phyloP scores from a whole-genome alignment of 1,140 invertebrate genomes.

The Phortica variegata region DNA sequence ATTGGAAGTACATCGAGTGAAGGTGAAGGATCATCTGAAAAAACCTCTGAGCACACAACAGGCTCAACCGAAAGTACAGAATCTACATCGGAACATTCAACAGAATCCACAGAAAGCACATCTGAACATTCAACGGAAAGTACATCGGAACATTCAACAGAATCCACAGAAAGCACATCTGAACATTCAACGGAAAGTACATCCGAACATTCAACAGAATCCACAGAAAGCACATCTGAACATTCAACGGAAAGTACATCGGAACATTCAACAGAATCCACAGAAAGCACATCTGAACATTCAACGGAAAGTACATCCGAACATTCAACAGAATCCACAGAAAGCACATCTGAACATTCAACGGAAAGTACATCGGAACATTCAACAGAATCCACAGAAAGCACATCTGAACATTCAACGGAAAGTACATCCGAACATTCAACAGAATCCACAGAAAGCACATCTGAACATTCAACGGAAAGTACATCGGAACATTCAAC shows the following conservation, averaged over 20 bases:
- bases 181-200: too few species aligned
- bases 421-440: too few species aligned
- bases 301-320: constrained; percentile 19
- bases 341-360: too few species aligned
- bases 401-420: too few species aligned
- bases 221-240: too few species aligned
- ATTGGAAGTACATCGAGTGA: constrained; percentile 5
- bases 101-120: constrained; percentile 12
- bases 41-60: constrained; percentile 11
- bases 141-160: too few species aligned
- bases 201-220: too few species aligned
- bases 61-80: constrained; percentile 8
- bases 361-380: constrained; percentile 9
- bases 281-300: too few species aligned
- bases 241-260: too few species aligned
- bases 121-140: too few species aligned
- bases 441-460: constrained; percentile 19
- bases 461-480: constrained; percentile 13
- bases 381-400: constrained; percentile 15
- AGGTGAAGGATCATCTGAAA: constrained; percentile 15
- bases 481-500: background rate
- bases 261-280: constrained; percentile 5
- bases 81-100: background rate
- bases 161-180: too few species aligned
- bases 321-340: constrained; percentile 22